Percentiles rank a stretch among this genome's conserved stretches.
These are phyloP conservation scores for Rhabdomys pumilio DNA, from an alignment of 2,797 vertebrate genomes.

Conservation along the genomic window DNA sequence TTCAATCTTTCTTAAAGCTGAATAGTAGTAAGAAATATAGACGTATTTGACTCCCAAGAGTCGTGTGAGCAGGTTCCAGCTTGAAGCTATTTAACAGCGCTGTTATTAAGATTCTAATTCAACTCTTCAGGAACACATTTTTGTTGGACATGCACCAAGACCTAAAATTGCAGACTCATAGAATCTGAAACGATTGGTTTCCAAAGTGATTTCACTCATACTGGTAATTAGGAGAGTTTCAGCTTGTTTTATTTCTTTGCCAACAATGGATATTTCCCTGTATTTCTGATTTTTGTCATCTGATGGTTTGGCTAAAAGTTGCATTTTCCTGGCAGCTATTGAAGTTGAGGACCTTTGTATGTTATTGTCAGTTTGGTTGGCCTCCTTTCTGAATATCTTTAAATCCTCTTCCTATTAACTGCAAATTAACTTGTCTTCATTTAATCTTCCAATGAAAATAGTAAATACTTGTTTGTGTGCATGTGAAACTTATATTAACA, in stretches of 20 bases:
- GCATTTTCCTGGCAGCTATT: neutral
- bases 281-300: conserved; percentile 21
- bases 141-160: conserved; percentile 41
- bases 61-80: neutral
- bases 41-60: neutral
- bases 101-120: neutral
- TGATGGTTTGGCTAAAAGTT: neutral
- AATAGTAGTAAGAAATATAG: neutral
- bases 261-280: neutral
- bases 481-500: neutral
- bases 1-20: neutral
- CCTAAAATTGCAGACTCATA: neutral
- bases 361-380: neutral
- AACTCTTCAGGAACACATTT: conserved; percentile 8
- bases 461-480: neutral
- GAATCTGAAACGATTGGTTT: neutral
- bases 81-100: neutral
- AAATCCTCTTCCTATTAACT: neutral
- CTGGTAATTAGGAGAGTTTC: conserved; percentile 9
- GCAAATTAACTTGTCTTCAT: neutral
- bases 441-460: neutral
- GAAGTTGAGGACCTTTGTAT: neutral
- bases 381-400: neutral
- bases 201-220: conserved; percentile 26
- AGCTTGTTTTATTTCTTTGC: conserved; percentile 23